Base-by-base conservation (phyloP, 2,113 vertebrate genomes). In the Eclectus roratus region DNA sequence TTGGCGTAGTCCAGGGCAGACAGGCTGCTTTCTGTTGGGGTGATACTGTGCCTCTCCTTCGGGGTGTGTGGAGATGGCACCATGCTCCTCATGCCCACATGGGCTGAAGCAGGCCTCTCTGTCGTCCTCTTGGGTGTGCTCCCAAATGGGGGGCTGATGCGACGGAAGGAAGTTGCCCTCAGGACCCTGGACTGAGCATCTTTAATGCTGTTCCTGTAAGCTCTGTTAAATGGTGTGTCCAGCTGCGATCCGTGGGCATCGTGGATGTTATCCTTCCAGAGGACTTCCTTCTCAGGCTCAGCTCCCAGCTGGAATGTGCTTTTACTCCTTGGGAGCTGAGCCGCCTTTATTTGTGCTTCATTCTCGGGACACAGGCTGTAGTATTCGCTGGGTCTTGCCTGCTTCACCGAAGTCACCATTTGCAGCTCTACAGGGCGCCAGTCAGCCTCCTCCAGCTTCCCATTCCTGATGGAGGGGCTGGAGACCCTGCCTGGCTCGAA, bases 201-300 rank as follows among this genome's bases (percentile, higher is more conserved):
- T 94, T 99, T 99, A 89, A 99, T 97, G 84, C 98, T 98, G 88
- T 99, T 99, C 91, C 99, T 98, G 97, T 99, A 99, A 84, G 98
- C 96, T 50, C 98, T 98, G 97, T 98, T 99, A 80, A 97, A 98
- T 0, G 97, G 98, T 0, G 86, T 91, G 33, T 99, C 99, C 78
- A 97, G 95, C 55, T 98, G 97, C 0, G 96, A 97, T 18, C 98
- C 97, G 0, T 97, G 92, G 6, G 95, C 81, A 56, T 98, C 91
- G 16, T 98, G 97, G 70, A 95, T 7, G 7, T 92, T 96, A 5
- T 98, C 98, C 66, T 76, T 97, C 98, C 96, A 98, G 7, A 92
- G 44, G 4, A 97, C 68, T n/a, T 98, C 98, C 88, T 95, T 96
- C 71, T 97, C 97, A 1, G 96, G 94, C 58, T 97, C 98, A 1